Evolutionary conservation across 2,797 vertebrate species (phyloP).

Genomic region (Danio choprae): DNA sequence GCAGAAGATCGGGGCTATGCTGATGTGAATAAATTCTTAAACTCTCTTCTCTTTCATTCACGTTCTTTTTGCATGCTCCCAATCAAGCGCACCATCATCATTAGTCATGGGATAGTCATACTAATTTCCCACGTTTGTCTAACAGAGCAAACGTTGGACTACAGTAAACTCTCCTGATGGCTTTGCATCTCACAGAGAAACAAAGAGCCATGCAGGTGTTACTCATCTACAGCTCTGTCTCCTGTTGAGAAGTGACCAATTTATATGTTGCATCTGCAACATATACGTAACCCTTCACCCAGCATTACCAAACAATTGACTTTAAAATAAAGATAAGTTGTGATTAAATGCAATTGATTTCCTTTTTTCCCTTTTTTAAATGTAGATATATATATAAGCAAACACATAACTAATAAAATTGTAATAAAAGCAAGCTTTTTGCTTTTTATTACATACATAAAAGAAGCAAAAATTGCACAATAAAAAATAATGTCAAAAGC

Average conservation of each 20-base stretch:
- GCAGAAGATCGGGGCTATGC: not conserved
- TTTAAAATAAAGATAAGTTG: not conserved
- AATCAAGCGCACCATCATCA: constrained; percentile 44
- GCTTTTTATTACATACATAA: not conserved
- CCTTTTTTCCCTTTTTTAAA: not conserved
- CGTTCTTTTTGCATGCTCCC: constrained; percentile 10
- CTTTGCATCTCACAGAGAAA: constrained; percentile 47
- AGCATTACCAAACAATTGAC: not conserved
- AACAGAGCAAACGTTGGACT: constrained; percentile 81
- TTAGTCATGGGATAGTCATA: constrained; percentile 77
- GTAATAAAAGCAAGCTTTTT: constrained; percentile 19
- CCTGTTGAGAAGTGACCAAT: constrained; percentile 27
- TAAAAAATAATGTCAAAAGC: not conserved
- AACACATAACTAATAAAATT: not conserved
- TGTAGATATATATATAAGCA: not conserved
- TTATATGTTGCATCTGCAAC: not conserved
- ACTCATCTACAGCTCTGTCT: constrained; percentile 58
- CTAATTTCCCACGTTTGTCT: constrained; percentile 80
- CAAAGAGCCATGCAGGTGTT: constrained; percentile 53
- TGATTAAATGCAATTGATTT: not conserved
- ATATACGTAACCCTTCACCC: constrained; percentile 2
- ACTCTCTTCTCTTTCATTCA: constrained; percentile 14
- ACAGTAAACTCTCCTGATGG: constrained; percentile 75
- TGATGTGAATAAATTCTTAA: not conserved
- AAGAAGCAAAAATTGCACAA: not conserved